A percentile compares a stretch with the other conserved stretches of the same genome.
phyloP scores from a whole-genome alignment of 2,888 invertebrate genomes.

The Sesamia inferens region DNA sequence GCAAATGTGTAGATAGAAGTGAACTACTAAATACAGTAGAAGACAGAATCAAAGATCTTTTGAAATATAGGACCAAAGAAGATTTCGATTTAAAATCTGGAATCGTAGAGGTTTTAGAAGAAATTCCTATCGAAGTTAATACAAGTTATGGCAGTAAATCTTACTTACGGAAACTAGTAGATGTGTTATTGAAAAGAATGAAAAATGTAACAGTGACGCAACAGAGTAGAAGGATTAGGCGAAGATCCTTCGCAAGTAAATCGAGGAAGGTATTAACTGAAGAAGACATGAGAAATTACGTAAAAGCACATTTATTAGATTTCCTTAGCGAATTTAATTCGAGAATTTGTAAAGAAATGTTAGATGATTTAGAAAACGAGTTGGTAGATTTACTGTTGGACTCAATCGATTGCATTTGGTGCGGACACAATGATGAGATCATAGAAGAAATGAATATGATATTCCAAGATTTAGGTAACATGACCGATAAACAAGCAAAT shows the following conservation, averaged over 20 bases:
- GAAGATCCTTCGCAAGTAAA: slow-evolving; percentile 19
- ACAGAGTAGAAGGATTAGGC: slow-evolving; percentile 14
- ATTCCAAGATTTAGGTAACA: slow-evolving; percentile 64
- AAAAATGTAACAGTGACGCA: slow-evolving; percentile 41
- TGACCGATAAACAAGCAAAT: slow-evolving; percentile 66
- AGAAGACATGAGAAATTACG: slow-evolving; percentile 67
- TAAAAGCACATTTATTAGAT: slow-evolving; percentile 64
- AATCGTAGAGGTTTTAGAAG: slow-evolving; percentile 67
- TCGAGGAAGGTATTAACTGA: slow-evolving; percentile 63
- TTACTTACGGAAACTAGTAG: slow-evolving; percentile 68
- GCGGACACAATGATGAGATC: slow-evolving; percentile 60
- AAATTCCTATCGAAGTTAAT: slow-evolving; percentile 66
- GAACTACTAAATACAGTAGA: slow-evolving; percentile 60
- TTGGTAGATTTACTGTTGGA: slow-evolving; percentile 69
- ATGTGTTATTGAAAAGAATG: slow-evolving; percentile 66
- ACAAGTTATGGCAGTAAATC: slow-evolving; percentile 57
- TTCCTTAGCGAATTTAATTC: slow-evolving; percentile 64
- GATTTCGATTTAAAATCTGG: slow-evolving; percentile 62
- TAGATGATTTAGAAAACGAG: slow-evolving; percentile 71
- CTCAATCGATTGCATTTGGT: slow-evolving; percentile 64
- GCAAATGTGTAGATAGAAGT: slow-evolving; percentile 58
- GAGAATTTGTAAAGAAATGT: slow-evolving; percentile 51
- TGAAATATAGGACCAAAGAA: slow-evolving; percentile 56
- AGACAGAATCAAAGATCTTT: slow-evolving; percentile 62
- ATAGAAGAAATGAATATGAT: slow-evolving; percentile 67